Percentiles rank a stretch among this genome's conserved stretches.
These are phyloP conservation scores for Haplochromis vanheusdeni DNA, from an alignment of 2,113 vertebrate genomes.

Conservation along the genomic window DNA sequence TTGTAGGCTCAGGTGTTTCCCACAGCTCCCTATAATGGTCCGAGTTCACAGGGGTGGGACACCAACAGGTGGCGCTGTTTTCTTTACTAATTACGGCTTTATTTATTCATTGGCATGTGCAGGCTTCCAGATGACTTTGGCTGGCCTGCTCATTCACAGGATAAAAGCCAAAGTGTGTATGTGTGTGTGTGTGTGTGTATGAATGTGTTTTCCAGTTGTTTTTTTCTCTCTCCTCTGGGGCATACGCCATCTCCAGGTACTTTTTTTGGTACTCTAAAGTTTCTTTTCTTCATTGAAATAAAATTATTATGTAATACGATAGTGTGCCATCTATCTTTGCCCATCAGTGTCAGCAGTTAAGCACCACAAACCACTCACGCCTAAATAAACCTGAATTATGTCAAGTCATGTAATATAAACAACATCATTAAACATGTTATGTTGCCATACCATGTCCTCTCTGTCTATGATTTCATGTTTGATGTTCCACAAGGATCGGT, in stretches of 20 bases:
- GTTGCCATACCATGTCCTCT: neutral
- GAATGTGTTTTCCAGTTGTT: neutral
- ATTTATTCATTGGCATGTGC: slow-evolving; percentile 63
- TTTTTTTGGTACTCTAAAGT: neutral
- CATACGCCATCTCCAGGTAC: slow-evolving; percentile 2
- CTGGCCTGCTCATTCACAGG: slow-evolving; percentile 17
- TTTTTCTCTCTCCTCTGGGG: neutral
- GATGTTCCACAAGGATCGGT: neutral
- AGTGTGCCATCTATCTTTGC: neutral
- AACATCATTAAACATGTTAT: neutral
- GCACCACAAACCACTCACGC: neutral
- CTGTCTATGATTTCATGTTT: neutral
- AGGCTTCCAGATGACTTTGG: slow-evolving; percentile 61
- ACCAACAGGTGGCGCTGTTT: slow-evolving; percentile 74
- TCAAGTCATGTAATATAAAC: neutral
- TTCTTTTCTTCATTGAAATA: neutral
- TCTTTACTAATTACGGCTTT: slow-evolving; percentile 66
- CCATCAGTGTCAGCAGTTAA: neutral
- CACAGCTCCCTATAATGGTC: slow-evolving; percentile 31
- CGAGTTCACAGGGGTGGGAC: slow-evolving; percentile 35
- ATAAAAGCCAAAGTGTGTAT: slow-evolving; percentile 5
- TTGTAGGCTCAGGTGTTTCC: slow-evolving; percentile 52
- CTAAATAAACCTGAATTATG: neutral
- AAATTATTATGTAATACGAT: neutral
- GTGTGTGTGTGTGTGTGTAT: neutral